Conservation (phyloP, 2,888 invertebrate species). For the Platycheirus rosarum region DNA sequence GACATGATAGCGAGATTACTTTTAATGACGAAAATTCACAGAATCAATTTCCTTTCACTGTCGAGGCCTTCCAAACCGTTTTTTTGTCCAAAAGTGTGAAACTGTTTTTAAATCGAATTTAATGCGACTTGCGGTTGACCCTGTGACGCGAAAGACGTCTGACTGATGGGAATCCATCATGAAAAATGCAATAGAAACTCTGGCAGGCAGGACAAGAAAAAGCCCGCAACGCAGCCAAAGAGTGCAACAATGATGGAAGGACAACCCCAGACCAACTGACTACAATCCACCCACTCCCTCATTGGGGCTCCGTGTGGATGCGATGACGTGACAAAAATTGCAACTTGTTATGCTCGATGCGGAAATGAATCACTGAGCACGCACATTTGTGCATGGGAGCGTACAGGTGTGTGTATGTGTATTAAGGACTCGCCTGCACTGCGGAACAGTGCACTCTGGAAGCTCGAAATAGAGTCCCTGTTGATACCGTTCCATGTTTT, state of each 20-base stretch:
- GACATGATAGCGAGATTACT: neutral
- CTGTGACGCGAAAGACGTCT: neutral
- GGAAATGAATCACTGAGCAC: conserved; percentile 74
- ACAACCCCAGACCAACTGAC: conserved; percentile 13
- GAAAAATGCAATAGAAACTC: neutral
- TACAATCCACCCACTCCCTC: conserved; percentile 16
- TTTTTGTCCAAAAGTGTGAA: no score
- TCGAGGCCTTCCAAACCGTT: no score
- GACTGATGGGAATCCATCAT: neutral
- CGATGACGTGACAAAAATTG: conserved; percentile 73
- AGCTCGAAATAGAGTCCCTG: conserved; percentile 54
- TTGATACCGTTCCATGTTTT: conserved; percentile 27
- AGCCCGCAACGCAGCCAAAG: no score
- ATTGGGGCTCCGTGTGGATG: conserved; percentile 44
- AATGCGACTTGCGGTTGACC: neutral
- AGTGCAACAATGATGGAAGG: conserved; percentile 42
- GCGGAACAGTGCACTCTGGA: conserved; percentile 31
- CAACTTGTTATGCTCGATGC: conserved; percentile 67
- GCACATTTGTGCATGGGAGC: conserved; percentile 68
- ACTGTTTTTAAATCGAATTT: neutral
- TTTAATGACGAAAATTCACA: neutral
- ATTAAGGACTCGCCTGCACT: conserved; percentile 16
- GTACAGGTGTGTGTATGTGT: conserved; percentile 15
- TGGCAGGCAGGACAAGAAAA: no score
- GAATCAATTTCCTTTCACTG: conserved; percentile 2